phyloP scores from a whole-genome alignment of 2,113 vertebrate genomes.

The Sisor rabdophorus region DNA sequence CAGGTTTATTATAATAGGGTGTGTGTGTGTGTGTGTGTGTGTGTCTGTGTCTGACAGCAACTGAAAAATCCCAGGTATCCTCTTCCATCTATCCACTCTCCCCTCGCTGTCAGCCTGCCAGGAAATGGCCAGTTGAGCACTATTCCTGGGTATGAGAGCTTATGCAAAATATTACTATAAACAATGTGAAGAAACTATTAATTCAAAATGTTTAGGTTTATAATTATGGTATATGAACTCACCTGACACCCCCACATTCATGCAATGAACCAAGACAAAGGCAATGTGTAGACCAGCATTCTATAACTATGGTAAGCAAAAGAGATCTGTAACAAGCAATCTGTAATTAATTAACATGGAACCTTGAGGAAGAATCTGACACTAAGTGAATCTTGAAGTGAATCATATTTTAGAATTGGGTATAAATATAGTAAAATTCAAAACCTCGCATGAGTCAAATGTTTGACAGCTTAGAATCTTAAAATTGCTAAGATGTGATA shows the following conservation, averaged over 20 bases:
- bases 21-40: background rate
- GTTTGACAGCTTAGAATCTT: no score
- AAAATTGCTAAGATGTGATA: no score
- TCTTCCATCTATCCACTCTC: conserved; percentile 64
- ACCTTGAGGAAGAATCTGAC: background rate
- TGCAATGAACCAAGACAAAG: background rate
- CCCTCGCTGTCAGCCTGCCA: conserved; percentile 63
- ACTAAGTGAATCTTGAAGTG: background rate
- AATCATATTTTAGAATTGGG: background rate
- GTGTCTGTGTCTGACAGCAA: conserved; percentile 42
- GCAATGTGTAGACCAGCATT: no score
- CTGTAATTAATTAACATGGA: background rate
- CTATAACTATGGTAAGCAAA: background rate
- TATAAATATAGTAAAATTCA: background rate
- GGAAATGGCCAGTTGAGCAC: conserved; percentile 68
- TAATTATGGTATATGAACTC: no score
- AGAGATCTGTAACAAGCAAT: background rate
- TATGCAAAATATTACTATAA: background rate
- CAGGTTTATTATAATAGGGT: background rate
- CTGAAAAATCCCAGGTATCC: conserved; percentile 59
- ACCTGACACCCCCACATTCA: background rate
- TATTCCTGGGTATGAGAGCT: conserved; percentile 70
- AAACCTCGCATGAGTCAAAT: no score
- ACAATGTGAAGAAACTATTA: background rate
- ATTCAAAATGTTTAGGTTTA: no score